These are phyloP conservation scores for Blastobasis lacticolella DNA, from an alignment of 2,888 invertebrate species.

Conservation along the genomic window DNA sequence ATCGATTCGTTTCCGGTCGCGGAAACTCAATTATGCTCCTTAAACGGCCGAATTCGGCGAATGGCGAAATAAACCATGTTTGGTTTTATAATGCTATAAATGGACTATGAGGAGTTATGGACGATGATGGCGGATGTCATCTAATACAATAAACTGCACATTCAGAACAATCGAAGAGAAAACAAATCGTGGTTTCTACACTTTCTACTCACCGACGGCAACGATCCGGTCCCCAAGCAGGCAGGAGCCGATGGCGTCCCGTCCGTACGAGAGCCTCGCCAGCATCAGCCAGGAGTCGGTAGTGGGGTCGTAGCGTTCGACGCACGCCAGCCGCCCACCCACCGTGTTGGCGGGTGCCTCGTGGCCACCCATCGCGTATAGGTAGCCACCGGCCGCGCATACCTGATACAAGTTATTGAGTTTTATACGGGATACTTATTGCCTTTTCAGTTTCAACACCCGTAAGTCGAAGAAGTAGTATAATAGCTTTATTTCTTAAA, in stretches of 20 bases:
- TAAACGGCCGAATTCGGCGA: no score
- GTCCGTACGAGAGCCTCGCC: slow-evolving; percentile 85
- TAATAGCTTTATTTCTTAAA: no score
- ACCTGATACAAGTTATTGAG: slow-evolving; percentile 46
- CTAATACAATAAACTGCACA: background rate
- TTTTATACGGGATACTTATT: background rate
- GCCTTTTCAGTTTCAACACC: no score
- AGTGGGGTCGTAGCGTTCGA: slow-evolving; percentile 86
- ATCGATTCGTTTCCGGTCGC: no score
- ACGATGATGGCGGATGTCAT: background rate
- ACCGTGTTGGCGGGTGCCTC: slow-evolving; percentile 85
- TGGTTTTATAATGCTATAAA: no score
- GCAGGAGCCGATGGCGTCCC: slow-evolving; percentile 93
- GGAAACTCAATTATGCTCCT: no score
- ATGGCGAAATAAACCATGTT: no score
- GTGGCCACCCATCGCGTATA: slow-evolving; percentile 95
- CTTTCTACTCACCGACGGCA: slow-evolving; percentile 83
- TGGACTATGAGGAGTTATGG: no score
- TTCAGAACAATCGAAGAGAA: background rate
- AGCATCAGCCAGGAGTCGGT: slow-evolving; percentile 92
- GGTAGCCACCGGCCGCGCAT: slow-evolving; percentile 88
- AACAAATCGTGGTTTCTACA: background rate
- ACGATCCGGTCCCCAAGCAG: slow-evolving; percentile 87
- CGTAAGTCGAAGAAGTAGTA: no score
- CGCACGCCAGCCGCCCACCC: slow-evolving; percentile 90